Base-by-base conservation (phyloP, 2,113 vertebrate species). In the Cacatua alba region DNA sequence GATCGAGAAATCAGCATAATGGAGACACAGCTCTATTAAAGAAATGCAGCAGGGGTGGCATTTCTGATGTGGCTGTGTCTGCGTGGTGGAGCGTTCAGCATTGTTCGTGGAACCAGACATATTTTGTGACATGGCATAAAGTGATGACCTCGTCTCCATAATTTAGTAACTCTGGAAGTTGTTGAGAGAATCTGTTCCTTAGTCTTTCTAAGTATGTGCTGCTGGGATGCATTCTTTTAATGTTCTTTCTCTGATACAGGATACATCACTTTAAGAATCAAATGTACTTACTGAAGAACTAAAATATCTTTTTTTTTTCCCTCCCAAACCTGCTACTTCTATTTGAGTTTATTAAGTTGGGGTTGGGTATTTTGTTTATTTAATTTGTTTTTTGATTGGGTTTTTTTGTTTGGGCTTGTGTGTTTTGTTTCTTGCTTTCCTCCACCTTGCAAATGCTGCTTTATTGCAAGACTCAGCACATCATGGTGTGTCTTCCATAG, bases 91-190 rank as follows among this genome's bases (percentile, higher is more conserved):
- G 63, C 67, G 93, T 88, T 78, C 33, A 69, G 44, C 21, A 35
- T 41, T 78, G 48, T 25, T 86, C 1, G 0, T 82, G 82, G 75
- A 91, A 83, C 63, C 14, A 57, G 51, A 21, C 0, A 1, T 75
- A 53, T 88, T 95, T 24, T 76, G 88, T 94, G 92, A 71, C 84
- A 51, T 70, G 63, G 74, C 60, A 49, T 68, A 67, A 89, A 83
- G 24, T 16, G 64, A 75, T 91, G 86, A 82, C 81, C 89, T 85
- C 29, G 11, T 87, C 92, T 87, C 57, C 51, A 20, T 88, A 76
- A 92, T 93, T 79, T 67, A 80, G 49, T 87, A 89, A 92, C 79
- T 82, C 60, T 49, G 31, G 44, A 67, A 82, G 62, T 74, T 94
- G 37, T 69, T 89, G 71, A 76, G 37, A 39, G 51, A 68, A 67